phyloP scores from a whole-genome alignment of 2,888 invertebrate species.

The Athalia circularis region DNA sequence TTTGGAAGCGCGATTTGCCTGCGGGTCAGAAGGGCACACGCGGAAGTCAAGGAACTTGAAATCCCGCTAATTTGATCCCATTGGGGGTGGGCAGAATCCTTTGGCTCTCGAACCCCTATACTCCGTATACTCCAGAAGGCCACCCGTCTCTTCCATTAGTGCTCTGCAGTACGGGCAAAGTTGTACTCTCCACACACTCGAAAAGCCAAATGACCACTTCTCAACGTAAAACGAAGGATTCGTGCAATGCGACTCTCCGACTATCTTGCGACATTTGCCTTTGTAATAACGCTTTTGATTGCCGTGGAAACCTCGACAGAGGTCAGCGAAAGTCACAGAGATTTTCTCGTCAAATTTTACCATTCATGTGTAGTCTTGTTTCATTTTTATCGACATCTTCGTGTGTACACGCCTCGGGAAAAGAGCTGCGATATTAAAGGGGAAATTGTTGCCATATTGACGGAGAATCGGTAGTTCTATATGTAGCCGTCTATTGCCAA shows the following conservation, averaged over 20 bases:
- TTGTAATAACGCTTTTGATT: slow-evolving; percentile 34
- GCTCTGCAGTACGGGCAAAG: slow-evolving; percentile 22
- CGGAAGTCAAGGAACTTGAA: slow-evolving; percentile 43
- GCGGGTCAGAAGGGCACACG: neutral
- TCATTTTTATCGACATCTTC: too few relatives aligned
- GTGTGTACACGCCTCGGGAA: too few relatives aligned
- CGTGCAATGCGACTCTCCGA: slow-evolving; percentile 12
- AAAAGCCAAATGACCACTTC: slow-evolving; percentile 42
- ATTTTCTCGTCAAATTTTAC: neutral
- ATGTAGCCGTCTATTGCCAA: slow-evolving; percentile 5
- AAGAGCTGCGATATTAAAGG: neutral
- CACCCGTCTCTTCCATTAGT: slow-evolving; percentile 41
- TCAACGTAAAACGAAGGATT: slow-evolving; percentile 34
- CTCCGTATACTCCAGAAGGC: slow-evolving; percentile 30
- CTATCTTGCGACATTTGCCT: slow-evolving; percentile 34
- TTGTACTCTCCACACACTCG: slow-evolving; percentile 38
- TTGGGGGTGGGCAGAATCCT: slow-evolving; percentile 35
- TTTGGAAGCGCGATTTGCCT: slow-evolving; percentile 17
- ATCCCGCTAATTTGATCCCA: slow-evolving; percentile 44
- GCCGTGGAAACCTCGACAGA: neutral
- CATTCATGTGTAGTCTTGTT: too few relatives aligned
- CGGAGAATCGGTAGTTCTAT: neutral
- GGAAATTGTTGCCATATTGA: neutral
- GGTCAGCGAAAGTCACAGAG: neutral
- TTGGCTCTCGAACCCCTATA: slow-evolving; percentile 40